These are phyloP conservation scores for Rhadina sibilatrix DNA, from an alignment of 2,113 vertebrate species.

Conservation along the genomic window DNA sequence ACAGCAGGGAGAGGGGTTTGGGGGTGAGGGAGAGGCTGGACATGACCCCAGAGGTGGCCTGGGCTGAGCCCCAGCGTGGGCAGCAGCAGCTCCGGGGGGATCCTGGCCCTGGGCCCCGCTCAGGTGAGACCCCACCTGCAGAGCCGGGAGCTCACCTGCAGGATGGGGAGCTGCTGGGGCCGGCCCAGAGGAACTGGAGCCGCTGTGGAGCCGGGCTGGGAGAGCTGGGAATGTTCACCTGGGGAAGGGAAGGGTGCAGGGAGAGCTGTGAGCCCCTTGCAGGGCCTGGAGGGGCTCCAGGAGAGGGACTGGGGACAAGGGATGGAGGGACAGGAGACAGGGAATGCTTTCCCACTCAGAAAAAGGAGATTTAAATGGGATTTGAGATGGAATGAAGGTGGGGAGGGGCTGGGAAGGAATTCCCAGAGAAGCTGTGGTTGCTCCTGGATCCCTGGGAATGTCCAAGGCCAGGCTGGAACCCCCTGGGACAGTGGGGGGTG, in stretches of 20 bases:
- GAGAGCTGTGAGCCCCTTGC: too few relatives aligned
- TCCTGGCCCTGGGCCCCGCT: background rate
- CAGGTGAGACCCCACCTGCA: background rate
- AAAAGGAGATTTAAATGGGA: background rate
- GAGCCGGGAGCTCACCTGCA: background rate
- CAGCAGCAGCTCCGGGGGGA: too few relatives aligned
- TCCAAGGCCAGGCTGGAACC: background rate
- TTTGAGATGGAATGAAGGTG: background rate
- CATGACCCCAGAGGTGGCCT: background rate
- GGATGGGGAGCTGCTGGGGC: too few relatives aligned
- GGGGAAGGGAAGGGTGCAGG: too few relatives aligned
- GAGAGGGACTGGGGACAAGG: too few relatives aligned
- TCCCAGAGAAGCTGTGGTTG: background rate
- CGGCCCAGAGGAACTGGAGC: too few relatives aligned
- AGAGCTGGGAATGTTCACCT: too few relatives aligned
- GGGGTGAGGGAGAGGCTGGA: background rate
- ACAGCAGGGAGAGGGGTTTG: background rate
- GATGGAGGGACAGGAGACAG: too few relatives aligned
- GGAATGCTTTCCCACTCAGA: background rate
- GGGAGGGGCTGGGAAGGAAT: background rate
- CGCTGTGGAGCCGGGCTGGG: too few relatives aligned
- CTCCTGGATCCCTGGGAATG: background rate
- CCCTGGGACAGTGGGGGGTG: fast-evolving
- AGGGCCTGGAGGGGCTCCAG: too few relatives aligned
- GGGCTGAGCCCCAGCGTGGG: background rate